Conservation (phyloP, 2,797 vertebrate species). For the Melanogrammus aeglefinus region DNA sequence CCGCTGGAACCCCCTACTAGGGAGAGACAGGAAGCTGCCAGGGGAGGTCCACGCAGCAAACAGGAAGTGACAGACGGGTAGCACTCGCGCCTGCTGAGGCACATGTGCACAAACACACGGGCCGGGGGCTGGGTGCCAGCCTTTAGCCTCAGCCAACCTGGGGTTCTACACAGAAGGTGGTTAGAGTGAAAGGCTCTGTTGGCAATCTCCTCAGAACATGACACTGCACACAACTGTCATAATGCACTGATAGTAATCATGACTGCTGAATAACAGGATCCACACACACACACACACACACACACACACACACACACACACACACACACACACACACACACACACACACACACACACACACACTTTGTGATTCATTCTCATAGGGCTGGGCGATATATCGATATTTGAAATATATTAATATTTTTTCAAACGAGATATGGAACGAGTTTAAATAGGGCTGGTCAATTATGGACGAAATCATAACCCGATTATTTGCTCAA, state of each 20-base stretch:
- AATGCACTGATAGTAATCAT: background rate
- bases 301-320: background rate
- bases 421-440: too few relatives aligned
- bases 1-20: background rate
- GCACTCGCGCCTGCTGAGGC: background rate
- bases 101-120: background rate
- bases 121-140: background rate
- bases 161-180: background rate
- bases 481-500: too few relatives aligned
- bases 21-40: background rate
- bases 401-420: too few relatives aligned
- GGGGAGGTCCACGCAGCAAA: background rate
- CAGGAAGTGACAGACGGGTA: slow-evolving; percentile 2
- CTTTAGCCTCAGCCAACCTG: background rate
- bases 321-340: background rate
- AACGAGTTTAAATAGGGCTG: too few relatives aligned
- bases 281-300: background rate
- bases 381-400: too few relatives aligned
- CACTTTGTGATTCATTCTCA: background rate
- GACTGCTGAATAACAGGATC: background rate
- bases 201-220: background rate
- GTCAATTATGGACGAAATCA: too few relatives aligned
- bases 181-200: background rate
- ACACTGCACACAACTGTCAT: slow-evolving; percentile 4
- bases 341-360: background rate